phyloP scores from a whole-genome alignment of 2,888 invertebrate genomes.

The Ophion obscuratus region DNA sequence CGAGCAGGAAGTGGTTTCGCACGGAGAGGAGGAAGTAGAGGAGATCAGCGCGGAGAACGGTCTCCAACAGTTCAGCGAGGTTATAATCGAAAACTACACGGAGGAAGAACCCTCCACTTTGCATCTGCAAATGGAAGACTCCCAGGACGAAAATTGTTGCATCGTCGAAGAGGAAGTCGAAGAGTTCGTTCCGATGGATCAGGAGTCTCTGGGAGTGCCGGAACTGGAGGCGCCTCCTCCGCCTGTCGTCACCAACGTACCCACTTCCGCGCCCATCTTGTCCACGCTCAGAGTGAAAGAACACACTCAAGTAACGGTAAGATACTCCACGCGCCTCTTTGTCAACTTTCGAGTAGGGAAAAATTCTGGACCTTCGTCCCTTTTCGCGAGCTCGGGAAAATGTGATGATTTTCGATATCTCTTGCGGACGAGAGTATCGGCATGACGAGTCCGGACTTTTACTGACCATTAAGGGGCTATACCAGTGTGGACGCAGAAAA shows the following conservation, averaged over 20 bases:
- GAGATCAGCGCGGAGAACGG: constrained; percentile 76
- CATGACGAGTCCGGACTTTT: too few species aligned
- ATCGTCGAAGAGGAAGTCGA: constrained; percentile 38
- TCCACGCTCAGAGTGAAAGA: constrained; percentile 75
- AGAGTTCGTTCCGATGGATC: constrained; percentile 72
- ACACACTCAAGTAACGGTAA: constrained; percentile 70
- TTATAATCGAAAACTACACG: constrained; percentile 71
- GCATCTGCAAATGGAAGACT: constrained; percentile 76
- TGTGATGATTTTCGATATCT: neutral
- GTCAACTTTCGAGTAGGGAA: neutral
- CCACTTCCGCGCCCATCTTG: constrained; percentile 70
- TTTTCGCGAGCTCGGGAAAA: neutral
- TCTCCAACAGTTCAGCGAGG: constrained; percentile 72
- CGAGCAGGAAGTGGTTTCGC: constrained; percentile 71
- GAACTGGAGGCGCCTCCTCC: constrained; percentile 78
- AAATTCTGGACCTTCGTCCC: neutral
- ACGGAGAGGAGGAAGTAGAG: constrained; percentile 71
- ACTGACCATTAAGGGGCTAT: too few species aligned
- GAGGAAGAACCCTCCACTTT: constrained; percentile 73
- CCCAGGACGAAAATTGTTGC: constrained; percentile 65
- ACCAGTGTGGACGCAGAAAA: too few species aligned
- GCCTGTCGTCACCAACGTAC: constrained; percentile 77
- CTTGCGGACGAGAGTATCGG: neutral
- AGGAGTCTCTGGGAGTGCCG: constrained; percentile 74
- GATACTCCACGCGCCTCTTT: constrained; percentile 30